These are phyloP conservation scores for Mugil cephalus DNA, from an alignment of 2,113 vertebrate species.

Conservation along the genomic window DNA sequence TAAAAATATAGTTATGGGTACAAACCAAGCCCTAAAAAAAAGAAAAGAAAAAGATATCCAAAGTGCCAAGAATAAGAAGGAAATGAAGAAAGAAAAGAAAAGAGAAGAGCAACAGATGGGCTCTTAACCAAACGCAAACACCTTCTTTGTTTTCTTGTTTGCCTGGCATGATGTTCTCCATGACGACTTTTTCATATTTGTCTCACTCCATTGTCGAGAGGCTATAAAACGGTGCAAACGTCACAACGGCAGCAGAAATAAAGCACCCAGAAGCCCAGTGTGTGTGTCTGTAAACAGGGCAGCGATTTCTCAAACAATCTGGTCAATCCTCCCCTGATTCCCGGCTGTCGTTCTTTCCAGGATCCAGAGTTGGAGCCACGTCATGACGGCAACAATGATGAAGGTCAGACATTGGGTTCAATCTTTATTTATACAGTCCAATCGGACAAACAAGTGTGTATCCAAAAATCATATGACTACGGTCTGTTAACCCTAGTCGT, in stretches of 20 bases:
- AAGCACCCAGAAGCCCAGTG: constrained; percentile 63
- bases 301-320: constrained; percentile 54
- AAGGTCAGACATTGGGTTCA: no score
- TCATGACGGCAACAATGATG: neutral
- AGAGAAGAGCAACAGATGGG: constrained; percentile 35
- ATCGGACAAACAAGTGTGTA: no score
- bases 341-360: constrained; percentile 47
- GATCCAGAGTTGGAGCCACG: neutral
- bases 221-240: constrained; percentile 22
- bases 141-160: constrained; percentile 38
- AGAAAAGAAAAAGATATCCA: neutral
- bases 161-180: constrained; percentile 19
- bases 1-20: neutral
- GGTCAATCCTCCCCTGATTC: constrained; percentile 48
- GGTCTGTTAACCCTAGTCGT: no score
- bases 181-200: constrained; percentile 35
- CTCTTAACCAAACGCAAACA: constrained; percentile 38
- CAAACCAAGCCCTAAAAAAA: neutral
- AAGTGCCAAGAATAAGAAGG: neutral
- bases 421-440: no score
- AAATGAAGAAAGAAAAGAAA: no score
- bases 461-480: no score
- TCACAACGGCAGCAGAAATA: constrained; percentile 31
- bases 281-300: constrained; percentile 49
- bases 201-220: constrained; percentile 36